Evolutionary conservation across 2,113 vertebrate species (phyloP), one percentile per base, ranked within the genome.

Genomic region (Melanerpes aurifrons): DNA sequence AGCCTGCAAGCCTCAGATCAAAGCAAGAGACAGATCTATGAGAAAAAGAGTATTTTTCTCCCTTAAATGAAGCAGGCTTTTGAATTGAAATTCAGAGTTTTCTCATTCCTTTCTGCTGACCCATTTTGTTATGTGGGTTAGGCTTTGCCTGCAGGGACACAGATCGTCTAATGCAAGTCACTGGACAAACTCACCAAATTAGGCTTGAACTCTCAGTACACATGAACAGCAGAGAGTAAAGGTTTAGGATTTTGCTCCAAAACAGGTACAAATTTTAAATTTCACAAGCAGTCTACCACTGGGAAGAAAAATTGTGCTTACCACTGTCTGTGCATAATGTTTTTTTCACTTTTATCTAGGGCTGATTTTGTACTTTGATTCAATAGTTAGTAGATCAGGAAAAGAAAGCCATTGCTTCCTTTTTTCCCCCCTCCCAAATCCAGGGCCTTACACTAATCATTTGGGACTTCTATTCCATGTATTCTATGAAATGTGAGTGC

Each of bases 101-200:
- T 86, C 45, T 64, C 43, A 74, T 74, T 69, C 50, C 47, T 87
- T 67, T 58, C 54, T 86, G 82, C 75, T 94, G 93, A 94, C 89
- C 76, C 89, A 94, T 87, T 96, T 96, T 94, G 62, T 89, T 93
- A 96, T 94, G 73, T 96, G 91, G 89, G 91, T 93, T 96, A 96
- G 82, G 72, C 87, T 94, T 91, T 91, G 93, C 94, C 89, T 92
- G 82, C 82, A 94, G 96, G 85, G 93, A 86, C 72, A 81, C 43
- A 37, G 85, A 87, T 87, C 18, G 1, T 78, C 3, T 86, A 89
- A 89, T 66, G 45, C 84, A 92, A 93, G 89, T 92, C 91, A 91
- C 43, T 86, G 87, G 87, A 76, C 91, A 89, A 40, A 37, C 72
- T 92, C 75, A 74, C 53, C 64, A 74, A 63, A 93, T 90, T 75